Percentiles rank a stretch among this genome's conserved stretches.
These are phyloP conservation scores for Scalopus aquaticus DNA, from an alignment of 2,113 vertebrate genomes.

Conservation along the genomic window DNA sequence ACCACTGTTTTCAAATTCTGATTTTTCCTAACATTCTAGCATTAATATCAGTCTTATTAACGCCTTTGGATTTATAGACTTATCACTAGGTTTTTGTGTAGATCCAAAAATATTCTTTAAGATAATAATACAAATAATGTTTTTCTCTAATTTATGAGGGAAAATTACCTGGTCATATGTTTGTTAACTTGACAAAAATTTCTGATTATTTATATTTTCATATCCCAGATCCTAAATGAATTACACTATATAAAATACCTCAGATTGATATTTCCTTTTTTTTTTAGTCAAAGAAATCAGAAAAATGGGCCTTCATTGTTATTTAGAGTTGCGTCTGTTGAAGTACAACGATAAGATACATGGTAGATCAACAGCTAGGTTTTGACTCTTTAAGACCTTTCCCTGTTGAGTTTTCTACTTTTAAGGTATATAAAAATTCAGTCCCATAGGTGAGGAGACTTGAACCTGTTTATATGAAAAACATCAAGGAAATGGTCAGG, in stretches of 20 bases:
- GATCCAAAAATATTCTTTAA: background rate
- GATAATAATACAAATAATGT: background rate
- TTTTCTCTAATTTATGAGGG: background rate
- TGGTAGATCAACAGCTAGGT: background rate
- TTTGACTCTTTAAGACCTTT: background rate
- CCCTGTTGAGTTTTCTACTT: background rate
- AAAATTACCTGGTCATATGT: background rate
- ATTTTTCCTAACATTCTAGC: background rate
- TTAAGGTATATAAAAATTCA: background rate
- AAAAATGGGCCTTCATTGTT: background rate
- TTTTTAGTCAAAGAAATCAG: background rate
- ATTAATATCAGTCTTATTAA: background rate
- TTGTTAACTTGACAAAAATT: background rate
- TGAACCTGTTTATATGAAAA: background rate
- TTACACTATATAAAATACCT: background rate
- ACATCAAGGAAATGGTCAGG: background rate
- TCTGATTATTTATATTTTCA: background rate
- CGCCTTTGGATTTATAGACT: background rate
- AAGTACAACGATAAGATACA: background rate
- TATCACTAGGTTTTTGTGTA: background rate
- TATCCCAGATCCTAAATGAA: background rate
- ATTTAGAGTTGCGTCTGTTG: background rate
- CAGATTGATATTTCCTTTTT: background rate
- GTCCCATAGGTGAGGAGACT: background rate
- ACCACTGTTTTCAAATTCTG: constrained; percentile 10